These are phyloP conservation scores for Drosophila pullipes DNA, from an alignment of 2,888 invertebrate genomes.

Conservation along the genomic window DNA sequence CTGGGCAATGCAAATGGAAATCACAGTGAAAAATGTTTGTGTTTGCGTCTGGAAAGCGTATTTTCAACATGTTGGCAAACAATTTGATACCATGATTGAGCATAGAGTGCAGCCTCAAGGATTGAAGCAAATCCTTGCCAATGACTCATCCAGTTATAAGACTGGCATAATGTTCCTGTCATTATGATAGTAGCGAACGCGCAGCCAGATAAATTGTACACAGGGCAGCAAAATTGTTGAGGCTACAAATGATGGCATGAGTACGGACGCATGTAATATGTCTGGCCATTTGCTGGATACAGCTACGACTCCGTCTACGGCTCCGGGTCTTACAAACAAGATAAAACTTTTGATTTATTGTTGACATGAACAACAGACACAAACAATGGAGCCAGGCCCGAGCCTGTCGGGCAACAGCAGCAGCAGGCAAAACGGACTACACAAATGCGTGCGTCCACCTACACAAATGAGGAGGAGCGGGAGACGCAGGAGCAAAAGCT, in stretches of 20 bases:
- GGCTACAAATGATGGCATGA: slow-evolving; percentile 66
- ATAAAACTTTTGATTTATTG: slow-evolving; percentile 80
- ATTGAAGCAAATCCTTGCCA: slow-evolving; percentile 18
- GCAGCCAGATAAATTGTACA: slow-evolving; percentile 27
- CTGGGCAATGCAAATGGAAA: slow-evolving; percentile 51
- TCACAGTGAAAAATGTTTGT: slow-evolving; percentile 53
- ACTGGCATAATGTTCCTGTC: slow-evolving; percentile 23
- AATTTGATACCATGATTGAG: slow-evolving; percentile 60
- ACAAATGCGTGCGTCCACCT: slow-evolving; percentile 59
- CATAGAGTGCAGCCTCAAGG: slow-evolving; percentile 25
- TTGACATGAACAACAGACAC: slow-evolving; percentile 70
- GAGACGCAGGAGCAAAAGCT: background rate
- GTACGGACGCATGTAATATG: slow-evolving; percentile 52
- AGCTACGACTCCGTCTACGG: background rate
- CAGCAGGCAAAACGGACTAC: slow-evolving; percentile 41
- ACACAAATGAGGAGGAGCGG: background rate
- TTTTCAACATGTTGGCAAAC: slow-evolving; percentile 73
- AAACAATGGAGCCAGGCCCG: slow-evolving; percentile 30
- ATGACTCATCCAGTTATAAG: slow-evolving; percentile 20
- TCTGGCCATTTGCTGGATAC: slow-evolving; percentile 41
- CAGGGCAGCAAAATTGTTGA: slow-evolving; percentile 53
- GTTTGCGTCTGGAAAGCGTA: slow-evolving; percentile 61
- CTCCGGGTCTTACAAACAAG: slow-evolving; percentile 56
- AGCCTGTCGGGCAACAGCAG: slow-evolving; percentile 29
- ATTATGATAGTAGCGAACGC: slow-evolving; percentile 33